Conservation (phyloP, 1,140 invertebrate species). For the Drosophila oshimai region DNA sequence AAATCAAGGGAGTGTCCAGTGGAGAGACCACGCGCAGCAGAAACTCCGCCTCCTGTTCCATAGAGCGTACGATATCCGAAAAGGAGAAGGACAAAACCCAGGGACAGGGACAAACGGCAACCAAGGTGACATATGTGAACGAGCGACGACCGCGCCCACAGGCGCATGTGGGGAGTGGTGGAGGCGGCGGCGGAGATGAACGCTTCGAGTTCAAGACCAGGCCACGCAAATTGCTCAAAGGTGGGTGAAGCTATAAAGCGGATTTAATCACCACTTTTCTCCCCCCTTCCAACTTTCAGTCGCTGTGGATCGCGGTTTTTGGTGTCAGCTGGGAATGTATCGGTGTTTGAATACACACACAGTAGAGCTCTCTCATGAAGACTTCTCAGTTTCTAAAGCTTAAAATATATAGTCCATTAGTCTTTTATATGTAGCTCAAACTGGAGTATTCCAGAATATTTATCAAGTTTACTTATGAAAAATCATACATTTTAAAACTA, state of each 20-base stretch:
- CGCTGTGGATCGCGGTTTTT: slow-evolving; percentile 54
- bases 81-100: slow-evolving; percentile 55
- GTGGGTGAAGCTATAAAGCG: slow-evolving; percentile 26
- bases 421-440: too few species aligned
- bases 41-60: slow-evolving; percentile 78
- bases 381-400: too few species aligned
- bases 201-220: slow-evolving; percentile 78
- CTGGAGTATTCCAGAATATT: too few species aligned
- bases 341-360: background rate
- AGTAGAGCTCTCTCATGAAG: too few species aligned
- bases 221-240: slow-evolving; percentile 80
- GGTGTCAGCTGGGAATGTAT: background rate
- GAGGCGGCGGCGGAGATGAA: slow-evolving; percentile 51
- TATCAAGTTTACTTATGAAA: too few species aligned
- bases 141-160: slow-evolving; percentile 84
- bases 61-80: slow-evolving; percentile 75
- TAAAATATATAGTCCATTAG: background rate
- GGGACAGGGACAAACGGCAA: slow-evolving; percentile 59
- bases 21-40: slow-evolving; percentile 78
- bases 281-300: slow-evolving; percentile 23
- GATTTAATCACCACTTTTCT: slow-evolving; percentile 1
- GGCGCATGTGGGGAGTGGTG: slow-evolving; percentile 18
- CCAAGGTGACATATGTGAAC: slow-evolving; percentile 85
- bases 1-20: slow-evolving; percentile 78
- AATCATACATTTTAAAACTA: too few species aligned